Percentiles rank a stretch among this genome's conserved stretches.
Evolutionary conservation across 2,888 invertebrate species (phyloP).

Genomic region (Sericinus montela): DNA sequence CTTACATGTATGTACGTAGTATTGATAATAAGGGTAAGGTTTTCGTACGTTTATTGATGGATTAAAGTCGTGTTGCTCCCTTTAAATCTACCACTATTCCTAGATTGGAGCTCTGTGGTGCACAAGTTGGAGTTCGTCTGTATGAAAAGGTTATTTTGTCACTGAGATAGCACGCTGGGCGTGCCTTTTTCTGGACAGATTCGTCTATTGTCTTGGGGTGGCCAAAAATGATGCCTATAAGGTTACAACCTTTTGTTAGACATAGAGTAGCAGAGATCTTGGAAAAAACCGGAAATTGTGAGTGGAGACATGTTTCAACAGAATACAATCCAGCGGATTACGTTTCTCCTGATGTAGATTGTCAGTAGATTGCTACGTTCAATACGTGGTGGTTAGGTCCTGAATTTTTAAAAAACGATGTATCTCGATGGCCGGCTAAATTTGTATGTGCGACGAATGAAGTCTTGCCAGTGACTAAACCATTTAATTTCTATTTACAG

Average conservation of each 20-base stretch:
- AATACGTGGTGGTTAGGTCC: too few relatives aligned
- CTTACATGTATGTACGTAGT: constrained; percentile 28
- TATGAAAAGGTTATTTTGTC: constrained; percentile 25
- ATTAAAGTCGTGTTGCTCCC: constrained; percentile 30
- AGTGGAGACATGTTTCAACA: too few relatives aligned
- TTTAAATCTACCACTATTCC: constrained; percentile 31
- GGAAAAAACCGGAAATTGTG: too few relatives aligned
- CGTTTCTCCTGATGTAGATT: constrained; percentile 19
- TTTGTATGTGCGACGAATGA: neutral
- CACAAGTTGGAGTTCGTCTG: constrained; percentile 28
- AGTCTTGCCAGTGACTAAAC: too few relatives aligned
- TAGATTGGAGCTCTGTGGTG: constrained; percentile 32
- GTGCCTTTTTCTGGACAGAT: constrained; percentile 29
- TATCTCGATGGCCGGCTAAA: constrained; percentile 7
- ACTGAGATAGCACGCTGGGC: constrained; percentile 20
- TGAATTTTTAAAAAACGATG: too few relatives aligned
- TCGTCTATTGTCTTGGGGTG: too few relatives aligned
- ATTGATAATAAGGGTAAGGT: constrained; percentile 13
- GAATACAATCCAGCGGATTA: constrained; percentile 21
- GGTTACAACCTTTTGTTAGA: too few relatives aligned
- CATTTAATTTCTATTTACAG: too few relatives aligned
- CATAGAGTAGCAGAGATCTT: too few relatives aligned
- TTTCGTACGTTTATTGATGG: too few relatives aligned
- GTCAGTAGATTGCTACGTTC: constrained; percentile 13
- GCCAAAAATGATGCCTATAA: too few relatives aligned